These are phyloP conservation scores for Sebastes kiyomatsui DNA, from an alignment of 2,797 vertebrate species.

Conservation along the genomic window DNA sequence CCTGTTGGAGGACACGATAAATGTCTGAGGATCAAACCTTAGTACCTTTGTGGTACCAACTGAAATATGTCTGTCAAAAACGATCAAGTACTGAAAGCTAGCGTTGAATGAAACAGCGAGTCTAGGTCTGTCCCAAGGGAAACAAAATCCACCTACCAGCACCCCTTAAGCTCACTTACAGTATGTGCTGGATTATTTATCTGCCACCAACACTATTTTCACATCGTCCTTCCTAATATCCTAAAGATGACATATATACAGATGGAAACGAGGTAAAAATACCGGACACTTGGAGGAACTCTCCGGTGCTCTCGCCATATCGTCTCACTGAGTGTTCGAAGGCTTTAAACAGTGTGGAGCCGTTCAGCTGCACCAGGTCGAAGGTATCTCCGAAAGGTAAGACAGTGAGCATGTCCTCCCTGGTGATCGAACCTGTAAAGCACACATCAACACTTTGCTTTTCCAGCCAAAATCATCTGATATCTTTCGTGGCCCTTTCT, in stretches of 20 bases:
- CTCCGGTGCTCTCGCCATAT: constrained; percentile 85
- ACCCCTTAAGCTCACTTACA: neutral
- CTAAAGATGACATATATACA: neutral
- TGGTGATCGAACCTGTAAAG: constrained; percentile 86
- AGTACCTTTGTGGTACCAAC: accelerated
- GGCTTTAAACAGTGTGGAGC: constrained; percentile 86
- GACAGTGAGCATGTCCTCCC: constrained; percentile 89
- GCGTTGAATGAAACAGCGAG: no score
- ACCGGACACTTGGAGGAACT: constrained; percentile 95
- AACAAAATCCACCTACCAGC: no score
- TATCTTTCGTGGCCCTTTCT: no score
- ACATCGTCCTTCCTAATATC: no score
- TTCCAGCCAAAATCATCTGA: no score
- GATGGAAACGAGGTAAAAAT: constrained; percentile 5
- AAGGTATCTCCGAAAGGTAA: constrained; percentile 91
- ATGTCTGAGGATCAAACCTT: neutral
- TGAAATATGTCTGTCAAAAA: no score
- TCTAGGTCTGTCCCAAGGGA: accelerated
- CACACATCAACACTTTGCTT: no score
- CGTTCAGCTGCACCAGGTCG: constrained; percentile 88
- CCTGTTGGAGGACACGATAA: constrained; percentile 73
- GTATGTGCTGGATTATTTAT: neutral
- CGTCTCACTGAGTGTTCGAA: constrained; percentile 90
- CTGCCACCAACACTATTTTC: neutral
- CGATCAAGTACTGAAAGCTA: no score